phyloP scores from a whole-genome alignment of 2,797 vertebrate species.

The Paguma larvata region DNA sequence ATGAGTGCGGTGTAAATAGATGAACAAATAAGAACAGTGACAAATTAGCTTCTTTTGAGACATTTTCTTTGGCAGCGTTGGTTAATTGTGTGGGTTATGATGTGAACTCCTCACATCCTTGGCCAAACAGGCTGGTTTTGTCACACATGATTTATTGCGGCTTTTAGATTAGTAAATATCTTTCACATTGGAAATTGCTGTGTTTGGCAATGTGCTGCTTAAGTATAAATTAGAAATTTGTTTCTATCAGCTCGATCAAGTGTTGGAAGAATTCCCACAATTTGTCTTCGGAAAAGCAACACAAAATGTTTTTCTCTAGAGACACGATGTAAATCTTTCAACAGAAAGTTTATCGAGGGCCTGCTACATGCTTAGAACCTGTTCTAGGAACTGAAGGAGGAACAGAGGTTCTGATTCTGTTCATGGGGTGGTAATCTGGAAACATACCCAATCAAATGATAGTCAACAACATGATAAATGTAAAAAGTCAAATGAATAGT shows the following conservation, averaged over 20 bases:
- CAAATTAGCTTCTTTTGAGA: constrained; percentile 68
- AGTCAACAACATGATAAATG: background rate
- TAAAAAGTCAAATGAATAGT: background rate
- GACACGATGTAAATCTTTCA: background rate
- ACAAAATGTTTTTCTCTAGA: constrained; percentile 40
- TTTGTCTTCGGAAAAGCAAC: constrained; percentile 70
- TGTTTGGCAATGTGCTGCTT: constrained; percentile 72
- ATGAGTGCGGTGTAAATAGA: constrained; percentile 58
- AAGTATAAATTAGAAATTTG: constrained; percentile 75
- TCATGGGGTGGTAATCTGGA: background rate
- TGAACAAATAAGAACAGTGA: constrained; percentile 54
- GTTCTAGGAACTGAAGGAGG: background rate
- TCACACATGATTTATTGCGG: constrained; percentile 71
- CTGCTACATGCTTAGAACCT: background rate
- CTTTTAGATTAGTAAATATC: constrained; percentile 75
- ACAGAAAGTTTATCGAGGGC: background rate
- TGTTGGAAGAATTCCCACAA: constrained; percentile 55
- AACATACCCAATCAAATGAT: background rate
- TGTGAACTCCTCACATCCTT: constrained; percentile 69
- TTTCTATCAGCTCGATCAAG: constrained; percentile 74
- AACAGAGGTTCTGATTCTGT: background rate
- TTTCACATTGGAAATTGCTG: constrained; percentile 67
- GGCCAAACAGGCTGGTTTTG: constrained; percentile 70
- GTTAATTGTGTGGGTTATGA: constrained; percentile 71
- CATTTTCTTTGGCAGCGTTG: constrained; percentile 50